Evolutionary conservation across 2,113 vertebrate species (phyloP).

Genomic region (Atractosteus spatula): DNA sequence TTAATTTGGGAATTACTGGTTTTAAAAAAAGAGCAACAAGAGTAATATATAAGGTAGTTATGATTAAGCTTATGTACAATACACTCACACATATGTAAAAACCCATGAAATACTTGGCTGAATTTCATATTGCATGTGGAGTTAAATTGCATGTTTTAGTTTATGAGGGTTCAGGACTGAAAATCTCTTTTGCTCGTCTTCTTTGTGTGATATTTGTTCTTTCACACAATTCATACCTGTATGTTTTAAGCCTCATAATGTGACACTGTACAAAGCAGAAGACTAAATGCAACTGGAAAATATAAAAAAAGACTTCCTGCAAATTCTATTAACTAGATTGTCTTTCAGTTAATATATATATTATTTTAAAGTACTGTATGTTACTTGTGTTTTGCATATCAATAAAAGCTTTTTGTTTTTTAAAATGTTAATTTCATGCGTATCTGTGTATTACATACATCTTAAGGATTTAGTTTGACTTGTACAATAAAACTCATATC

Average conservation of each 20-base stretch:
- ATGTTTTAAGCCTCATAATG: not conserved
- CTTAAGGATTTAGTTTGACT: not conserved
- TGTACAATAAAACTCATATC: slow-evolving; percentile 18
- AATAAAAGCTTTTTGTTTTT: slow-evolving; percentile 48
- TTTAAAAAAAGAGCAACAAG: slow-evolving; percentile 51
- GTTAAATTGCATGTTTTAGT: slow-evolving; percentile 22
- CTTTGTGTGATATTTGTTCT: not conserved
- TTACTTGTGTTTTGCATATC: slow-evolving; percentile 60
- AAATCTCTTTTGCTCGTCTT: not conserved
- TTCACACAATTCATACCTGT: not conserved
- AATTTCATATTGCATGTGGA: slow-evolving; percentile 38
- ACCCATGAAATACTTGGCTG: slow-evolving; percentile 24
- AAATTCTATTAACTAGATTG: too few species aligned
- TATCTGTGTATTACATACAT: slow-evolving; percentile 7
- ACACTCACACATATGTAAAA: slow-evolving; percentile 50
- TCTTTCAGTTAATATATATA: too few species aligned
- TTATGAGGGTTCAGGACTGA: not conserved
- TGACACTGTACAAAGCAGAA: not conserved
- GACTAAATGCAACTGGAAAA: not conserved
- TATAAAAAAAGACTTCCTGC: too few species aligned
- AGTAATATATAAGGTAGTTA: slow-evolving; percentile 54
- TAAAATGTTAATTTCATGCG: not conserved
- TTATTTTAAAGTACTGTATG: slow-evolving; percentile 28
- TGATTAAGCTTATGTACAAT: slow-evolving; percentile 47
- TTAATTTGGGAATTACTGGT: slow-evolving; percentile 48